Evolutionary conservation across 2,888 invertebrate genomes (phyloP), one percentile per base, ranked within the genome.

Genomic region (Nemurella pictetii): DNA sequence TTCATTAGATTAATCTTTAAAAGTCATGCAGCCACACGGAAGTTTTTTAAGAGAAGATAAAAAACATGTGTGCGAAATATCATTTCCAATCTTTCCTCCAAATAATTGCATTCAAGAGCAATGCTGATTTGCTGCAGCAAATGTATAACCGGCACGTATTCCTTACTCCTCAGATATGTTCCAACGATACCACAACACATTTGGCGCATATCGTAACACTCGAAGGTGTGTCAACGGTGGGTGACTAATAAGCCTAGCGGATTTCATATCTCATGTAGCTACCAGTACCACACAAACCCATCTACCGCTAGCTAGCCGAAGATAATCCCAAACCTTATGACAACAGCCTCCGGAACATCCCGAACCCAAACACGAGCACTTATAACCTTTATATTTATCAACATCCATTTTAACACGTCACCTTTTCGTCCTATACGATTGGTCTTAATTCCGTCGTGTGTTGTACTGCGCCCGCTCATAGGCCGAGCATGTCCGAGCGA

Each of bases 331-430:
- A 78, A 78, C 30, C 78, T 9, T 28, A 29, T 12, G 78, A 78
- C 78, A 78, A n/a, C n/a, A n/a, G n/a, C 28, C 78, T 29, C 15
- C 77, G 27, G 28, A 77, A 5, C 77, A 77, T 30, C n/a, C 28
- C 29, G 27, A 78, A 27, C 78, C 55, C 55, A n/a, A n/a, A n/a
- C 55, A 55, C 12, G 20, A 55, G 1, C 55, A 55, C 55, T 55
- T 55, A 78, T 78, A 78, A 78, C 78, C 29, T 78, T 78, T 78
- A 30, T 78, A 30, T 78, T 78, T 78, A 78, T 78, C 78, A 78
- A 78, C 78, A 78, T 28, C 30, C 7, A 30, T 78, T 78, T 12
- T 29, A n/a, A 29, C 78, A 29, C 78, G 78, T 78, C 78, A 78
- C 78, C n/a, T 26, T 78, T 29, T 30, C n/a, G 30, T 25, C 28